phyloP scores from a whole-genome alignment of 2,797 vertebrate species.

The Coracias cyanogaster region DNA sequence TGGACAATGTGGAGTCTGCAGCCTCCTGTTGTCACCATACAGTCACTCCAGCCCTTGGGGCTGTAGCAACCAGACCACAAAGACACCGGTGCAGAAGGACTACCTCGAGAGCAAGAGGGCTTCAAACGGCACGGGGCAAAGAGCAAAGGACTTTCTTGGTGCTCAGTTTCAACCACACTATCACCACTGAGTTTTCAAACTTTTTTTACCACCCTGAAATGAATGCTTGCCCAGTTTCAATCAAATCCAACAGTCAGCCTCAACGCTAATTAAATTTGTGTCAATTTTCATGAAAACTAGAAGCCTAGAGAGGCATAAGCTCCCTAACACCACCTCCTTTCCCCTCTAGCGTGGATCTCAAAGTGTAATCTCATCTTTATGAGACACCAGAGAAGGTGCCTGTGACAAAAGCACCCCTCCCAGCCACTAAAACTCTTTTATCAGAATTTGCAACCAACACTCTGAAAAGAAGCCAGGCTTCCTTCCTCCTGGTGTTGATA shows the following conservation, averaged over 20 bases:
- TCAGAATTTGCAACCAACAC: background rate
- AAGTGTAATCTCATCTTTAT: background rate
- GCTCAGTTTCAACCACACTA: background rate
- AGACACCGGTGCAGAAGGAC: too few species aligned
- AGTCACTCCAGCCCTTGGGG: background rate
- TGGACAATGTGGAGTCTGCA: accelerated
- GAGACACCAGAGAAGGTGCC: background rate
- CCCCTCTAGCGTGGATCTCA: background rate
- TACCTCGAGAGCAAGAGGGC: accelerated
- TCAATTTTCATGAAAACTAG: background rate
- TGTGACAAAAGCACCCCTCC: background rate
- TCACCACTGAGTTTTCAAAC: background rate
- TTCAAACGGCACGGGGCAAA: background rate
- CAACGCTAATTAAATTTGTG: background rate
- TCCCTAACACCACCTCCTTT: background rate
- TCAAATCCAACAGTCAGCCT: background rate
- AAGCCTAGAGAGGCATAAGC: background rate
- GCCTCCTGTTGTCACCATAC: background rate
- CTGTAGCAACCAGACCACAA: too few species aligned
- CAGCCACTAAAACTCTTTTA: background rate
- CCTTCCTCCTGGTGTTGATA: background rate
- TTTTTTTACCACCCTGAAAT: background rate
- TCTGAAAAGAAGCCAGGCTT: background rate
- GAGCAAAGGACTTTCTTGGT: background rate
- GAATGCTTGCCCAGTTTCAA: background rate